Base-by-base conservation (phyloP, 2,113 vertebrate species). In the Apteryx mantelli region DNA sequence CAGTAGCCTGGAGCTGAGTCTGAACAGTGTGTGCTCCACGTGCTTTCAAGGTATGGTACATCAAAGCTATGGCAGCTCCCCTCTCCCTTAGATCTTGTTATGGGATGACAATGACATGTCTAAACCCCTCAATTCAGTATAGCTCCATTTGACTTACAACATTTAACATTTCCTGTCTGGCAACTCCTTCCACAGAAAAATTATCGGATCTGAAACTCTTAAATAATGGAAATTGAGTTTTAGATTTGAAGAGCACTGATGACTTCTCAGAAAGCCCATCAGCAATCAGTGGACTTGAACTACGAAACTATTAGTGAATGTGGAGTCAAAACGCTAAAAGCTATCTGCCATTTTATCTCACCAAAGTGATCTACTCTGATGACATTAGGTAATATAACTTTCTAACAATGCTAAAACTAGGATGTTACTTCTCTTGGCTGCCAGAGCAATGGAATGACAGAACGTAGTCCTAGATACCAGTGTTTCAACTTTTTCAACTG, bases 91-190 rank as follows among this genome's bases (percentile, higher is more conserved):
- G 63, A 92, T 85, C 84, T 91, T 93, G 46, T 79, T 71, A 73
- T 63, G 84, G 70, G 53, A 88, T 75, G 94, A 95, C 91, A 93
- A 86, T 60, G 90, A 91, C 28, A 55, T 11, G 36, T 77, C 82
- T 78, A 90, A 96, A 89, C 68, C 64, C 71, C 60, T 84, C 86
- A 97, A 96, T 96, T 97, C 87, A 88, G 84, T 76, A 55, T 42
- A 91, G 26, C 4, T 8, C 53, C 66, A 60, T 80, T 64, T 66
- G 50, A 93, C 83, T 91, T 91, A 94, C 95, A 68, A 42, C 50
- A 82, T 36, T 70, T 84, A 88, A 84, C 82, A 71, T 70, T 86
- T 95, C 75, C 85, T 90, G 60, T 88, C 76, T 86, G 73, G 34
- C 28, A 78, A 75, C 19, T 95, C 48, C 30, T 90, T 93, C 38